These are phyloP conservation scores for Aselliscus stoliczkanus DNA, from an alignment of 2,797 vertebrate species.

Conservation along the genomic window DNA sequence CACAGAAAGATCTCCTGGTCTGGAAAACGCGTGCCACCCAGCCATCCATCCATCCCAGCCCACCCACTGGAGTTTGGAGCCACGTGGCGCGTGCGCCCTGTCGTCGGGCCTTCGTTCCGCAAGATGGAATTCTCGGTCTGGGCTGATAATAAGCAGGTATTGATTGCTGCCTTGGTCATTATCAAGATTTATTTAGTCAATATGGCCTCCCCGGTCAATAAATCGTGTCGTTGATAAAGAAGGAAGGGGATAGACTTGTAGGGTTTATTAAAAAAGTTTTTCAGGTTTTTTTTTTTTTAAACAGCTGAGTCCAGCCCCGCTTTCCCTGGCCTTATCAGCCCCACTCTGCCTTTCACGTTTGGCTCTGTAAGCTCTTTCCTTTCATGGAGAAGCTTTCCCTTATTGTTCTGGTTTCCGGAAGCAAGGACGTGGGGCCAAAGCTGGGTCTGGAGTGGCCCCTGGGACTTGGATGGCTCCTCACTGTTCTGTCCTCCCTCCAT, in stretches of 20 bases:
- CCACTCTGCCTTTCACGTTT: neutral
- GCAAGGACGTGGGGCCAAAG: neutral
- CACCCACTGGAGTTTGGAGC: neutral
- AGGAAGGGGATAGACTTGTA: conserved; percentile 81
- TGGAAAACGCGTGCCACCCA: neutral
- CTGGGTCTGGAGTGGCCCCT: neutral
- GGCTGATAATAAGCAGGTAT: conserved; percentile 84
- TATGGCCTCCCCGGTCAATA: conserved; percentile 82
- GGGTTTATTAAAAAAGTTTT: conserved; percentile 84
- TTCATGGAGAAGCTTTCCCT: neutral
- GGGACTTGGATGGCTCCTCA: neutral
- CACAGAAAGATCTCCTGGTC: neutral
- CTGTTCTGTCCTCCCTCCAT: neutral
- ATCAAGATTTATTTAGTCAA: conserved; percentile 87
- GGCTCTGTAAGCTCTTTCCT: neutral
- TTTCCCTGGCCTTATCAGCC: neutral
- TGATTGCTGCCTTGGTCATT: conserved; percentile 82
- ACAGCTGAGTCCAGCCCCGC: neutral
- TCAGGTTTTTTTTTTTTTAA: conserved; percentile 62
- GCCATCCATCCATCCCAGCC: conserved; percentile 23
- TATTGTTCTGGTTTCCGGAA: neutral
- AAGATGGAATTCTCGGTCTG: conserved; percentile 80
- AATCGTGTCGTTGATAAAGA: conserved; percentile 83
- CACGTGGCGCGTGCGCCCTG: conserved; percentile 54
- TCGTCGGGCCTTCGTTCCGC: conserved; percentile 68